Base-by-base conservation (phyloP, 2,888 invertebrate genomes). In the Acleris holmiana region DNA sequence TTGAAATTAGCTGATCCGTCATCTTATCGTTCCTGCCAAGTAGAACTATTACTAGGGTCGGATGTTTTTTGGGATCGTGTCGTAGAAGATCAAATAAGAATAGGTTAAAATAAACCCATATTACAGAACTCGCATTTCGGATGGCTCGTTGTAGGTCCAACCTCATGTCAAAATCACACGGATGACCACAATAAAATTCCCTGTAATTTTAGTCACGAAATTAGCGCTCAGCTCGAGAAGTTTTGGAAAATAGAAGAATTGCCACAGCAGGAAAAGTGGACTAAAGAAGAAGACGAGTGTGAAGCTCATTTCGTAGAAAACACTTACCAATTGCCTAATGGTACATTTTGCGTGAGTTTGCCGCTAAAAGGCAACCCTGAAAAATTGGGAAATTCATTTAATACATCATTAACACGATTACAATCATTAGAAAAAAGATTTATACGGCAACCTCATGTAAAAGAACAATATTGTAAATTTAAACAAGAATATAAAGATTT, bases 201-300 rank as follows among this genome's bases (percentile, higher is more conserved):
- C 10, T 35, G 29, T 29, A 51, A 51, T 29, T 50, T 15, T 25
- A 50, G 15, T n/a, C 23, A 25, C 23, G 19, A 50, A 15, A n/a
- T 29, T 29, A 29, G 29, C 29, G 29, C 29, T 29, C 29, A 29
- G 2, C 29, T 29, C 10, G 29, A 29, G 29, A 29, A 29, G 29
- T 29, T 29, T 2, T 29, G 29, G 29, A 29, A 29, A 10, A 29
- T 29, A 29, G 29, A 29, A 35, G 10, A 35, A 35, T 35, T 35
- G 29, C 29, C 10, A 35, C 29, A 35, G 29, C 29, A 13, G 3
- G 50, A 21, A 44, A 48, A 60, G 13, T 17, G 23, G 13, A 40
- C 60, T 4, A 10, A 54, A n/a, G 56, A 66, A 18, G 60, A 66
- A 15, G 48, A 51, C 15, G 29, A 19, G 7, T 66, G 65, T 47